These are phyloP conservation scores for Muntiacus muntjak DNA, from an alignment of 2,113 vertebrate genomes.

Conservation along the genomic window DNA sequence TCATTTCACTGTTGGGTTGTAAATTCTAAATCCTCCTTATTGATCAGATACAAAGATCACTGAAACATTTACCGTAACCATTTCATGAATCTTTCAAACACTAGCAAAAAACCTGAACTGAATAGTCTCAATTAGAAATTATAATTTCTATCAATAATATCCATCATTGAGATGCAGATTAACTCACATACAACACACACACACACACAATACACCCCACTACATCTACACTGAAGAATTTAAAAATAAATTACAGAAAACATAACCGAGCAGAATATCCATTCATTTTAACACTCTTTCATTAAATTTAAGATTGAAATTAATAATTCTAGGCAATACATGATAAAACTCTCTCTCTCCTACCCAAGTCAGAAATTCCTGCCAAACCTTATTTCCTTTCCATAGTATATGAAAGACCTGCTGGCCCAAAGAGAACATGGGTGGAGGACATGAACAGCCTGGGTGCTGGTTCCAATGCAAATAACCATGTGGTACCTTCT, in stretches of 20 bases:
- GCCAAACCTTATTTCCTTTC: background rate
- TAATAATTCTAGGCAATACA: background rate
- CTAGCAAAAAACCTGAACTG: background rate
- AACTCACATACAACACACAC: background rate
- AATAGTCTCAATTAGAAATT: background rate
- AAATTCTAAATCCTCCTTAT: background rate
- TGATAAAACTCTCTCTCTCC: background rate
- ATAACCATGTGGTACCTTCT: background rate
- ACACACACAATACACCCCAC: background rate
- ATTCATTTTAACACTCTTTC: background rate
- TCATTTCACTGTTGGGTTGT: background rate
- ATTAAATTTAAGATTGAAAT: background rate
- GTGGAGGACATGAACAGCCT: too few relatives aligned
- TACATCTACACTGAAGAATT: background rate
- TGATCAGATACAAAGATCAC: background rate
- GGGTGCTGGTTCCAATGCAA: background rate
- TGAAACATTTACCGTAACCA: background rate
- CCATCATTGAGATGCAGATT: background rate
- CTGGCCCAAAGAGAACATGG: background rate
- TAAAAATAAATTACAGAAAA: slow-evolving; percentile 16
- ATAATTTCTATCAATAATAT: background rate
- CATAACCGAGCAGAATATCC: background rate
- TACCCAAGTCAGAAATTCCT: background rate
- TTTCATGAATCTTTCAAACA: slow-evolving; percentile 1
- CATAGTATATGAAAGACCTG: background rate